phyloP scores from a whole-genome alignment of 2,888 invertebrate species.

The Sphaeridia pumilis region DNA sequence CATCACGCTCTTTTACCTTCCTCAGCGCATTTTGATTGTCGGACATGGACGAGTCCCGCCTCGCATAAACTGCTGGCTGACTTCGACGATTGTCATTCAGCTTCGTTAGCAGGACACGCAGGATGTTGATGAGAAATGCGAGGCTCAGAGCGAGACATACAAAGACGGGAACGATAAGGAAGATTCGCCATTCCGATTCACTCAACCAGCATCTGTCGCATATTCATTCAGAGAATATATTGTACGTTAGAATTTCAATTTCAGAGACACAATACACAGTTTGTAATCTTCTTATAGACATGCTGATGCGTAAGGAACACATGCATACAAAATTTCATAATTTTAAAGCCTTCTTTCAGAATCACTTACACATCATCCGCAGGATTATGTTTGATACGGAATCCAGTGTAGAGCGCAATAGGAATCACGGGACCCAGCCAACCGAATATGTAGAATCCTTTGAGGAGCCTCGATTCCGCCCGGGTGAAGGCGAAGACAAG shows the following conservation, averaged over 20 bases:
- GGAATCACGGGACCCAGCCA: conserved; percentile 67
- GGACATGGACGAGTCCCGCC: conserved; percentile 22
- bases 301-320: too few relatives aligned
- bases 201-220: conserved; percentile 67
- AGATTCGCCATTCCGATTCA: conserved; percentile 56
- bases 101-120: conserved; percentile 71
- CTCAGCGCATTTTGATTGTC: conserved; percentile 30
- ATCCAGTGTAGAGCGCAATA: conserved; percentile 46
- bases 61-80: conserved; percentile 9
- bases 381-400: conserved; percentile 43
- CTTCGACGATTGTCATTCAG: conserved; percentile 41
- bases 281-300: neutral
- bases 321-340: too few relatives aligned
- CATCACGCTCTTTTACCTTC: conserved; percentile 26
- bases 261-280: too few relatives aligned
- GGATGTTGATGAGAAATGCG: conserved; percentile 77
- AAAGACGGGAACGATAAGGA: conserved; percentile 65
- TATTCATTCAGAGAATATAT: too few relatives aligned
- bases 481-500: conserved; percentile 83
- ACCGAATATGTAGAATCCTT: conserved; percentile 56
- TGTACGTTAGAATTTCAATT: too few relatives aligned
- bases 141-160: conserved; percentile 69
- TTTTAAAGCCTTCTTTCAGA: conserved; percentile 3
- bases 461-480: conserved; percentile 70
- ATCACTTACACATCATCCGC: conserved; percentile 44